A percentile compares a stretch with the other conserved stretches of the same genome.
Evolutionary conservation across 2,113 vertebrate species (phyloP).

Genomic region (Eudorcas thomsonii): DNA sequence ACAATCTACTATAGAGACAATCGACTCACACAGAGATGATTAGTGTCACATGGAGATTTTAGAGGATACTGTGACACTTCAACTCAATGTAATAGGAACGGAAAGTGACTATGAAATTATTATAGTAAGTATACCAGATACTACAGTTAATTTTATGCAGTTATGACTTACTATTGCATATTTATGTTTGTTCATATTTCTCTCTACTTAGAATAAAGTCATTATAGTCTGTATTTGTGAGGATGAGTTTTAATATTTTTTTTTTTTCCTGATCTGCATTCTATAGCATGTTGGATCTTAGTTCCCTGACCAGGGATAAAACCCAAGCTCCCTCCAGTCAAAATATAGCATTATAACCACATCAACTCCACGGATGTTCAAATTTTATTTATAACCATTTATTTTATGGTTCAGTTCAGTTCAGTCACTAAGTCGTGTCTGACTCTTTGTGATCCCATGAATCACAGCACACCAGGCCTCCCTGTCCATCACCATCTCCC

Average conservation of each 20-base stretch:
- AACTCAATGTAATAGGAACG: not conserved
- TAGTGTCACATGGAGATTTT: not conserved
- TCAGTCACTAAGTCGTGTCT: rapidly evolving
- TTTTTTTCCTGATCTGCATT: not conserved
- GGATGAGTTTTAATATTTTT: not conserved
- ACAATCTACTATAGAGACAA: not conserved
- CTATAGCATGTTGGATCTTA: not conserved
- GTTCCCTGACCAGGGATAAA: not conserved
- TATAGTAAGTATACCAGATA: not conserved
- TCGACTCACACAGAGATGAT: not conserved
- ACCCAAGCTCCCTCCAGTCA: not conserved
- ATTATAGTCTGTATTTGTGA: not conserved
- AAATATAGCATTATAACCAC: not conserved
- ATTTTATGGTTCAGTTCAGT: not conserved
- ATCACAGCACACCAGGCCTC: no score
- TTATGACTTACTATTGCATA: not conserved
- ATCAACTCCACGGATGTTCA: not conserved
- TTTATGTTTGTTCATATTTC: not conserved
- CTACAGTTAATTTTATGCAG: not conserved
- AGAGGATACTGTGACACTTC: not conserved
- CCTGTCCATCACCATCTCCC: no score
- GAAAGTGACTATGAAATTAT: not conserved
- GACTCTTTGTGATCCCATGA: no score
- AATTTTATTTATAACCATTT: not conserved
- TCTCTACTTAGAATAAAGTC: not conserved